phyloP scores from a whole-genome alignment of 2,888 invertebrate species.

The Hipparchia sbordonii region DNA sequence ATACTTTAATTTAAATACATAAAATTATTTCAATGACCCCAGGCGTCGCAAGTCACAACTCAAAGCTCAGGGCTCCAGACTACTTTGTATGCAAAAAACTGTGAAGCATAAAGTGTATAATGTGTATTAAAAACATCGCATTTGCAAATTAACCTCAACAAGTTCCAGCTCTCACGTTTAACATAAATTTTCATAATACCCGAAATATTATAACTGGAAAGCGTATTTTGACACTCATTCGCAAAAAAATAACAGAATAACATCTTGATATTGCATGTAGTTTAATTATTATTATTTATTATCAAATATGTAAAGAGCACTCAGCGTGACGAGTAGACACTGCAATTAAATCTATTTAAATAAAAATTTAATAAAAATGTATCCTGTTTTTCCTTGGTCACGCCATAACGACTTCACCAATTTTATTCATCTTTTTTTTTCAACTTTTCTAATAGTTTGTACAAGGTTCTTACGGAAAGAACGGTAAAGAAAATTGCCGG shows the following conservation, averaged over 20 bases:
- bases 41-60: background rate
- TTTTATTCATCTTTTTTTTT: too few relatives aligned
- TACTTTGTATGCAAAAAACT: constrained; percentile 16
- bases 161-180: constrained; percentile 27
- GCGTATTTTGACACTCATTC: constrained; percentile 19
- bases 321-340: constrained; percentile 11
- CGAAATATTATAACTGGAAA: constrained; percentile 20
- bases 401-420: too few relatives aligned
- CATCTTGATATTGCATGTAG: background rate
- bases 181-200: constrained; percentile 23
- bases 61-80: background rate
- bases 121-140: constrained; percentile 19
- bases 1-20: background rate
- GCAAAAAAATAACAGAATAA: constrained; percentile 11
- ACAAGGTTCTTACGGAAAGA: too few relatives aligned
- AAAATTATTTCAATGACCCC: constrained; percentile 3
- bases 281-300: background rate
- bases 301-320: constrained; percentile 6
- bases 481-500: too few relatives aligned
- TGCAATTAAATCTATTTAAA: background rate
- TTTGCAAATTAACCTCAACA: constrained; percentile 25
- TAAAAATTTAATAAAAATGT: too few relatives aligned
- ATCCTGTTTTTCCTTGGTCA: too few relatives aligned
- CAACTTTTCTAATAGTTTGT: too few relatives aligned
- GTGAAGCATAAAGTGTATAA: constrained; percentile 14